Base-by-base conservation (phyloP, 2,113 vertebrate species). In the Tachysurus fulvidraco region DNA sequence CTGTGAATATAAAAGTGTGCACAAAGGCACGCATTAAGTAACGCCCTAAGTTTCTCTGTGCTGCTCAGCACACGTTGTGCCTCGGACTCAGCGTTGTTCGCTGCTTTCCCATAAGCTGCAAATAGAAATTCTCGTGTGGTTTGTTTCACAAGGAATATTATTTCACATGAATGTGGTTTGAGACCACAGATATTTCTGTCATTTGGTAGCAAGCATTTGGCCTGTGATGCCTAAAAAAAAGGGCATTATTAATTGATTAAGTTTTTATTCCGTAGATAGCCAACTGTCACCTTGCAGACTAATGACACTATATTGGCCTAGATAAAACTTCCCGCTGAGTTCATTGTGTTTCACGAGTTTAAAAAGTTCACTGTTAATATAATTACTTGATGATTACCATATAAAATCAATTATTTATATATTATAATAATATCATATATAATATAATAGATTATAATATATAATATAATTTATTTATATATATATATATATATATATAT, bases 111-210 rank as follows among this genome's bases (percentile, higher is more conserved):
- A 92, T 92, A 93, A 92, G 91, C 90, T 92, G 90, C 90, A 93
- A 89, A 94, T 93, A 91, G 92, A 94, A 94, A 94, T 94, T 90
- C 88, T 21, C 4, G 30, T 23, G 30, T 44, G 57, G 59, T 64
- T 81, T 36, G n/a, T 21, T 17, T 50, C 41, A 11, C 60, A 16
- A 25, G 21, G 88, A 92, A 89, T 89, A 86, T 91, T 55, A 21
- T 30, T 25, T 57, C 44, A 65, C 46, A 46, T 46, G 52, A 30
- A 46, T 60, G 54, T 60, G 36, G 10, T 57, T 73, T 59, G 65
- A 86, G 77, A 71, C 77, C 14, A 55, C 23, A 3, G 30, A 55
- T 7, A 60, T 50, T 59, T 65, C 46, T 59, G 65, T 55, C 36
- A 44, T 81, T 81, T 23, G 36, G 41, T 73, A 46, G 36, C 41